Evolutionary conservation across 2,888 invertebrate species (phyloP), one percentile per base, ranked within the genome.

Genomic region (Baccha elongata): DNA sequence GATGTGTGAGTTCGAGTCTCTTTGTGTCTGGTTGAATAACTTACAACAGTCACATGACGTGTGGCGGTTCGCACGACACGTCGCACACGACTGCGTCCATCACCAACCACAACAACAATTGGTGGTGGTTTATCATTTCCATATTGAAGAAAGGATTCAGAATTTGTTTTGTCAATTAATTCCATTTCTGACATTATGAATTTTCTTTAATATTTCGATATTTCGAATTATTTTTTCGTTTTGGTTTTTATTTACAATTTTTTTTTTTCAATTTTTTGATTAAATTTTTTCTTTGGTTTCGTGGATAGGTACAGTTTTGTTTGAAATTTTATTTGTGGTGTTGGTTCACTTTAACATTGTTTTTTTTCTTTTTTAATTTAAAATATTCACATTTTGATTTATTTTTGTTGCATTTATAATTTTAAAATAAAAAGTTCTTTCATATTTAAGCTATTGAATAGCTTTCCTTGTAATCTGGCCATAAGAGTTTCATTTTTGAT

Each of bases 11-110:
- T 90, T 85, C 89, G 89, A 23, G 91, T 90, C 86, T 91, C 91
- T 87, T 90, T 90, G 86, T 90, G 90, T 46, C 90, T 87, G n/a
- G 90, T 90, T 62, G 91, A 90, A 72, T 91, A 89, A 85, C 90
- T 91, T 74, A 91, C 90, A 69, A 91, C 91, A 32, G 91, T 91
- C 85, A 91, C 91, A 86, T 91, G 91, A 52, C 91, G 88, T 78
- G 91, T 91, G 71, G 91, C 90, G 2, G 90, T 90, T 83, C 90
- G 88, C 11, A 91, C 91, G 79, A 91, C 91, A 74, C 90, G 89
- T 44, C 91, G 89, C 55, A 91, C 91, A 19, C 91, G 88, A 85
- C 90, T 90, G 48, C 91, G 87, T 15, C 91, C 91, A 85, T 91
- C 91, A 48, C 91, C 91, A 62, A 91, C 91, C 48, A 91, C 90